Conservation (phyloP, 2,888 invertebrate genomes). For the Chloroclysta siterata region DNA sequence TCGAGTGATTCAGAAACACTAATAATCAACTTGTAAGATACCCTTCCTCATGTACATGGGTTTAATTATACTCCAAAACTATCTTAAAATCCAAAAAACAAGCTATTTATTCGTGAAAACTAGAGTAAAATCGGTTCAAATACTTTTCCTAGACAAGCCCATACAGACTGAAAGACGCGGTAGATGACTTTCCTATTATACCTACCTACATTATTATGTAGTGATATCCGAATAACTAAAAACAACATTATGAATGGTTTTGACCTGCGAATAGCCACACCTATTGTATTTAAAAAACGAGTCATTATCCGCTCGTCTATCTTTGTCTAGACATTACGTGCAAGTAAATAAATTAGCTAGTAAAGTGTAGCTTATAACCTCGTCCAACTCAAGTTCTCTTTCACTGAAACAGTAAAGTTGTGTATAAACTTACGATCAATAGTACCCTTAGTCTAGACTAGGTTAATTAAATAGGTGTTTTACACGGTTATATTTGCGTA, state of each 20-base stretch:
- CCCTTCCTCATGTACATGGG: background rate
- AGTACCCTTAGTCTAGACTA: slow-evolving; percentile 56
- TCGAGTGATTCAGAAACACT: slow-evolving; percentile 9
- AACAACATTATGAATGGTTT: background rate
- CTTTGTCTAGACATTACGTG: slow-evolving; percentile 60
- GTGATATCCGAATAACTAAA: background rate
- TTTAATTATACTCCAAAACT: background rate
- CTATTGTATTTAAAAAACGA: slow-evolving; percentile 67
- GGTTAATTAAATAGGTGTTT: slow-evolving; percentile 62
- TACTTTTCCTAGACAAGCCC: background rate
- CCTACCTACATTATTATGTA: too few species aligned
- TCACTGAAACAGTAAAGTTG: slow-evolving; percentile 53
- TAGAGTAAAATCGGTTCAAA: too few species aligned
- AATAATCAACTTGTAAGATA: slow-evolving; percentile 3
- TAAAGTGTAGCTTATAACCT: slow-evolving; percentile 69
- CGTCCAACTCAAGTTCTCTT: slow-evolving; percentile 62
- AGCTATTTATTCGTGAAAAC: background rate
- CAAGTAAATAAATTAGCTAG: slow-evolving; percentile 74
- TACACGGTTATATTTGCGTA: slow-evolving; percentile 51
- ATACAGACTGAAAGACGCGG: too few species aligned
- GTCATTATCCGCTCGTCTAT: slow-evolving; percentile 61
- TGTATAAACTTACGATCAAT: slow-evolving; percentile 51
- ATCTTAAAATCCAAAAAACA: background rate
- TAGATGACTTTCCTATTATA: too few species aligned
- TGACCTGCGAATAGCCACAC: slow-evolving; percentile 51